A percentile compares a stretch with the other conserved stretches of the same genome.
These are phyloP conservation scores for Sphaeridia pumilis DNA, from an alignment of 2,888 invertebrate species.

Conservation along the genomic window DNA sequence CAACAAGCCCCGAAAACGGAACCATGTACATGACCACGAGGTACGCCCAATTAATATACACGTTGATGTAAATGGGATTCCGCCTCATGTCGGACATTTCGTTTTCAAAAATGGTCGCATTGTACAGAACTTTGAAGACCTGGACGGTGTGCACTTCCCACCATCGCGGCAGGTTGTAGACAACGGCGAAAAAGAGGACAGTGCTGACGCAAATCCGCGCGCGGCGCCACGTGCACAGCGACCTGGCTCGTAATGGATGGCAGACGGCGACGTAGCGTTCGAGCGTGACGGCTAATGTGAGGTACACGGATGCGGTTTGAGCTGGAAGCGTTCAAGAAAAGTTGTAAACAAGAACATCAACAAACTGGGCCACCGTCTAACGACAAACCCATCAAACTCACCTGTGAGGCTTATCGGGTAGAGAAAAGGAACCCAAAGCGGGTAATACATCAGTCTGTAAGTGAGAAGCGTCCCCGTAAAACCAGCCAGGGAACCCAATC, in stretches of 20 bases:
- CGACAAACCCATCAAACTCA: conserved; percentile 12
- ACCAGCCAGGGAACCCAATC: conserved; percentile 70
- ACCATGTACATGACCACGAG: conserved; percentile 86
- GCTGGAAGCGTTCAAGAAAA: conserved; percentile 34
- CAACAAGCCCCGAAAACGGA: conserved; percentile 76
- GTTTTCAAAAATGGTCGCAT: conserved; percentile 34
- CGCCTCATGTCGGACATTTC: conserved; percentile 55
- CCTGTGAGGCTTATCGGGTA: conserved; percentile 35
- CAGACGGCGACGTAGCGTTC: conserved; percentile 92
- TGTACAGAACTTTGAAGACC: conserved; percentile 17
- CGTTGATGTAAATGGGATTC: conserved; percentile 61
- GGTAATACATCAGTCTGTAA: conserved; percentile 31
- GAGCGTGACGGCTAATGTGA: conserved; percentile 55
- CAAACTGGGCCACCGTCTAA: not conserved
- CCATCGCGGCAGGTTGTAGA: conserved; percentile 67
- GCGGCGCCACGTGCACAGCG: conserved; percentile 77
- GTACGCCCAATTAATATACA: conserved; percentile 92
- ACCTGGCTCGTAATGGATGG: conserved; percentile 74
- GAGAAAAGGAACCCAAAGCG: conserved; percentile 32
- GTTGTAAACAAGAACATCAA: not conserved
- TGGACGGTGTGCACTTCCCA: conserved; percentile 27
- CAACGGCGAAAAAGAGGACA: conserved; percentile 64
- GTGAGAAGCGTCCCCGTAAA: conserved; percentile 42
- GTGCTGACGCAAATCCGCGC: conserved; percentile 72
- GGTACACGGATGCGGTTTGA: conserved; percentile 84